Evolutionary conservation across 2,113 vertebrate species (phyloP).

Genomic region (Toxostoma redivivum): DNA sequence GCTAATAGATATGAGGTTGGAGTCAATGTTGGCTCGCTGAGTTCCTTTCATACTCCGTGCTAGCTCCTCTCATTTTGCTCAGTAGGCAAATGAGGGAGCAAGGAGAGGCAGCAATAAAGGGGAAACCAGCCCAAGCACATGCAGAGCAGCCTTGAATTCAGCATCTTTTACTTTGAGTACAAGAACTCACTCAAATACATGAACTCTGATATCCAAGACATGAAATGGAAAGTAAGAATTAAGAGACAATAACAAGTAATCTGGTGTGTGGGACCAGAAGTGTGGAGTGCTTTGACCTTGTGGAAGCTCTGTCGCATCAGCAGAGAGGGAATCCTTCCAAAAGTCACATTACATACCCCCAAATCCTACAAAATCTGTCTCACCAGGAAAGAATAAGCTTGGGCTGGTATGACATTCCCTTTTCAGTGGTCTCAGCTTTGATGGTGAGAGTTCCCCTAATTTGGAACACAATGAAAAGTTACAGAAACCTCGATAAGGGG

Average conservation of each 20-base stretch:
- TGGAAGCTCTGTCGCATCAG: neutral
- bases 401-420: neutral
- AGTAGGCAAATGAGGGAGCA: neutral
- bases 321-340: neutral
- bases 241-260: neutral
- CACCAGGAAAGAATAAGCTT: neutral
- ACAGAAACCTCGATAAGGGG: neutral
- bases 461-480: neutral
- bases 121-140: neutral
- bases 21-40: conserved; percentile 17
- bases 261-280: neutral
- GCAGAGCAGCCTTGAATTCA: neutral
- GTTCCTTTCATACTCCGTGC: neutral
- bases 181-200: neutral
- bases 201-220: neutral
- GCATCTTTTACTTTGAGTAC: neutral
- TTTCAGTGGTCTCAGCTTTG: neutral
- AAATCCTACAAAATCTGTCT: neutral
- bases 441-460: neutral
- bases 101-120: neutral
- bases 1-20: conserved; percentile 48
- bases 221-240: neutral
- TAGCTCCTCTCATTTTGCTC: conserved; percentile 17
- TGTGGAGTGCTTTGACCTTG: neutral
- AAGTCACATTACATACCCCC: rapidly evolving